phyloP scores from a whole-genome alignment of 2,113 vertebrate genomes.

The Otocyon megalotis region DNA sequence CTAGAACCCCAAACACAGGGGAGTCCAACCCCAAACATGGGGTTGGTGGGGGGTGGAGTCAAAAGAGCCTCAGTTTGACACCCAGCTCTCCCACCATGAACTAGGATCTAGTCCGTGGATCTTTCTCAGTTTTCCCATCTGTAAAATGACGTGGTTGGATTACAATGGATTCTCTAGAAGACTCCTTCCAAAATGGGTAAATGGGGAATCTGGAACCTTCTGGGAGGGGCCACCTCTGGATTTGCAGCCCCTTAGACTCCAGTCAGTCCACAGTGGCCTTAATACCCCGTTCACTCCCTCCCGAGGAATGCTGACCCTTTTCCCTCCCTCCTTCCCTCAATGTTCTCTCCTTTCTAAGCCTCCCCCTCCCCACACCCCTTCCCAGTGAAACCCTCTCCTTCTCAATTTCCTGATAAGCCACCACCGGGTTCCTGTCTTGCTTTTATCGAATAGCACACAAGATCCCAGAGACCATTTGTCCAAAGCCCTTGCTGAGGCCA shows the following conservation, averaged over 20 bases:
- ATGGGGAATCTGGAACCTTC: background rate
- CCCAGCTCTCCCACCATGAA: background rate
- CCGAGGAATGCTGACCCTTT: background rate
- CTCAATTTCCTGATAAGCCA: background rate
- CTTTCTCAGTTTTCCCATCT: background rate
- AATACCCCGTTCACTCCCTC: background rate
- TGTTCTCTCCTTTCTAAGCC: background rate
- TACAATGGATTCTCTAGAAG: background rate
- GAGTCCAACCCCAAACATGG: background rate
- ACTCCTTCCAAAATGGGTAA: background rate
- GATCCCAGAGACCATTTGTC: background rate
- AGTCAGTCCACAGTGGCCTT: background rate
- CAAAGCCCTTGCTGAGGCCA: background rate
- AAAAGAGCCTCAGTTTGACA: accelerated
- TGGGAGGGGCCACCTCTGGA: background rate
- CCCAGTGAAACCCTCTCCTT: background rate
- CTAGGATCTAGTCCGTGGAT: background rate
- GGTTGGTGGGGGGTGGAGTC: too few relatives aligned
- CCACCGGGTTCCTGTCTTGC: background rate
- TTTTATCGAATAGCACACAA: background rate
- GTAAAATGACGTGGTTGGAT: background rate
- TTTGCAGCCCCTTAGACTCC: background rate
- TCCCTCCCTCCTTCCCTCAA: accelerated
- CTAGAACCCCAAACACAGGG: background rate
- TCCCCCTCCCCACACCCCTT: accelerated